A percentile compares a stretch with the other conserved stretches of the same genome.
Evolutionary conservation across 2,888 invertebrate genomes (phyloP).

Genomic region (Oegoconia quadripuncta): DNA sequence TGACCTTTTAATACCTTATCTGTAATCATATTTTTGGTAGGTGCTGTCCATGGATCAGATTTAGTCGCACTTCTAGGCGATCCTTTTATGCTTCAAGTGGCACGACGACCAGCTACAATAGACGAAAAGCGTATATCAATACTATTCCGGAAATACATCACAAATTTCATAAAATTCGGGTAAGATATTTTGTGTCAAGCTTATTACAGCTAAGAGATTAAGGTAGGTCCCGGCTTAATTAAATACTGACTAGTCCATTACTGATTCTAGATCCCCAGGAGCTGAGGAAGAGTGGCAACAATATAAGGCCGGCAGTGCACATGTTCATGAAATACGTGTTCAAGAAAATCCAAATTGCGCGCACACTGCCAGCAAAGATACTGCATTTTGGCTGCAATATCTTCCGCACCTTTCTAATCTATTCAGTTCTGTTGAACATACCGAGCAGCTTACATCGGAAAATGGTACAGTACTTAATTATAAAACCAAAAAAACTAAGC

Average conservation of each 20-base stretch:
- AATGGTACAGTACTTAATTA: too few relatives aligned
- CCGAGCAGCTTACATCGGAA: conserved; percentile 44
- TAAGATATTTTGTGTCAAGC: too few relatives aligned
- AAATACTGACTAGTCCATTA: not conserved
- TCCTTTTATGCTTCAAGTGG: conserved; percentile 81
- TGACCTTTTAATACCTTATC: not conserved
- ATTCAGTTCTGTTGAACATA: conserved; percentile 35
- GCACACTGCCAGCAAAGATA: conserved; percentile 38
- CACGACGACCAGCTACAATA: conserved; percentile 79
- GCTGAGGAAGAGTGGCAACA: conserved; percentile 79
- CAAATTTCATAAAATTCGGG: conserved; percentile 75
- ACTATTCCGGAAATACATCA: conserved; percentile 46
- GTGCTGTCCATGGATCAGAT: conserved; percentile 84
- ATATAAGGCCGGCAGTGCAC: conserved; percentile 72
- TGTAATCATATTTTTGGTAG: conserved; percentile 39
- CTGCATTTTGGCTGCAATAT: conserved; percentile 68
- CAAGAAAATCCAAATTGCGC: conserved; percentile 17
- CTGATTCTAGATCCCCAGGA: conserved; percentile 74
- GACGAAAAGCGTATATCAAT: conserved; percentile 77
- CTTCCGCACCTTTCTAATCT: conserved; percentile 50
- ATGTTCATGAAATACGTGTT: conserved; percentile 66
- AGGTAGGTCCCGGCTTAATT: not conserved
- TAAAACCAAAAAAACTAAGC: too few relatives aligned
- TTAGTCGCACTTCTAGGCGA: conserved; percentile 83
- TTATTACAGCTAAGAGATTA: not conserved